These are phyloP conservation scores for Melieria omissa DNA, from an alignment of 2,888 invertebrate species.

Conservation along the genomic window DNA sequence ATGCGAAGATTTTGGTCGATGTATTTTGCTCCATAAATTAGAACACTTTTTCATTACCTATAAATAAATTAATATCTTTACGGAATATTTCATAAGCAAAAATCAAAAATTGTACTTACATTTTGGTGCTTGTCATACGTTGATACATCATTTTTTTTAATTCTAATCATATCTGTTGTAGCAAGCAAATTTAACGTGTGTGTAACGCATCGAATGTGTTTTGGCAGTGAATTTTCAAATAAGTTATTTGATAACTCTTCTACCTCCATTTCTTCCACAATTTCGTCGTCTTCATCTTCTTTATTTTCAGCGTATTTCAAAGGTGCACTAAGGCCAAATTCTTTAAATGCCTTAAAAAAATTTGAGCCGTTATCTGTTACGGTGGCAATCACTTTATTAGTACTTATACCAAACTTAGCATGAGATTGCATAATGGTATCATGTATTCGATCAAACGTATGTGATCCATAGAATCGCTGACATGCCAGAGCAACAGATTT, in stretches of 20 bases:
- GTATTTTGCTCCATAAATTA: too few species aligned
- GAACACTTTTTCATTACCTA: too few species aligned
- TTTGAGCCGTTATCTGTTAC: constrained; percentile 35
- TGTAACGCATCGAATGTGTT: too few species aligned
- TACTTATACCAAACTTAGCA: constrained; percentile 16
- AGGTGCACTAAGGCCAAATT: constrained; percentile 22
- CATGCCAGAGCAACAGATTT: constrained; percentile 26
- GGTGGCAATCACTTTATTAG: constrained; percentile 25
- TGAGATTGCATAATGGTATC: constrained; percentile 26
- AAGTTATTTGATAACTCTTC: constrained; percentile 23
- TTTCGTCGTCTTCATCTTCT: constrained; percentile 21
- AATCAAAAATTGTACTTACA: too few species aligned
- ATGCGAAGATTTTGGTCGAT: too few species aligned
- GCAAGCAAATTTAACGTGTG: too few species aligned
- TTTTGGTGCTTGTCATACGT: too few species aligned
- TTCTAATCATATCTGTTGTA: too few species aligned
- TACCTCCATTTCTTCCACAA: constrained; percentile 24
- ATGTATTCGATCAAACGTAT: constrained; percentile 23
- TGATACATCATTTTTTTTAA: too few species aligned
- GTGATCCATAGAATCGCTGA: constrained; percentile 22
- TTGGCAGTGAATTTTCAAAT: too few species aligned
- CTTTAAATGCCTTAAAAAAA: constrained; percentile 33
- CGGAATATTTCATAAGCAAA: too few species aligned
- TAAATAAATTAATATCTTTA: too few species aligned
- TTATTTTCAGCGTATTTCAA: constrained; percentile 10